Conservation (phyloP, 2,797 vertebrate genomes). For the Vespertilio murinus region DNA sequence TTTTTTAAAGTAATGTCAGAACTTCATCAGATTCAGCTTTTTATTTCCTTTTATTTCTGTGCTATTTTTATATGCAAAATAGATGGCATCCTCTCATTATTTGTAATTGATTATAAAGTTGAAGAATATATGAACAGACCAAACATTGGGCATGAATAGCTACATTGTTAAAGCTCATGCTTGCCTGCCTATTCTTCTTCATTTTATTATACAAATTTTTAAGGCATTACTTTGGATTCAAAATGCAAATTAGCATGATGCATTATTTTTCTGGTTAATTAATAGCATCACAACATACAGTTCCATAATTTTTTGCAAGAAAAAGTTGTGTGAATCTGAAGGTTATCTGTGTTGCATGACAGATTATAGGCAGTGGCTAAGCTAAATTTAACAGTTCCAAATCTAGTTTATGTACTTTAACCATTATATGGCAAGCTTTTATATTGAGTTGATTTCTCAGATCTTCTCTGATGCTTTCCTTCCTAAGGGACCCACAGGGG, state of each 20-base stretch:
- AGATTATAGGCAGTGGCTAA: neutral
- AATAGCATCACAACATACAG: neutral
- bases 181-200: neutral
- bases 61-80: neutral
- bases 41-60: neutral
- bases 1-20: neutral
- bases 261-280: neutral
- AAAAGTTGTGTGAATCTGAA: neutral
- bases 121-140: neutral
- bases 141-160: neutral
- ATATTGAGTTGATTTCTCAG: neutral
- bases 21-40: neutral
- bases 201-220: neutral
- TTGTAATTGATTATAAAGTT: neutral
- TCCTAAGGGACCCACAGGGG: neutral
- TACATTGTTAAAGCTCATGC: neutral
- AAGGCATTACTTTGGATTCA: neutral
- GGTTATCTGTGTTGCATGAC: neutral
- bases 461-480: neutral
- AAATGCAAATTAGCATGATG: neutral
- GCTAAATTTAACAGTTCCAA: neutral
- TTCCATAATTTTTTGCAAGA: neutral
- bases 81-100: neutral
- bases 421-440: neutral
- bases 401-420: neutral